These are phyloP conservation scores for Lophius piscatorius DNA, from an alignment of 2,113 vertebrate genomes.

Conservation along the genomic window DNA sequence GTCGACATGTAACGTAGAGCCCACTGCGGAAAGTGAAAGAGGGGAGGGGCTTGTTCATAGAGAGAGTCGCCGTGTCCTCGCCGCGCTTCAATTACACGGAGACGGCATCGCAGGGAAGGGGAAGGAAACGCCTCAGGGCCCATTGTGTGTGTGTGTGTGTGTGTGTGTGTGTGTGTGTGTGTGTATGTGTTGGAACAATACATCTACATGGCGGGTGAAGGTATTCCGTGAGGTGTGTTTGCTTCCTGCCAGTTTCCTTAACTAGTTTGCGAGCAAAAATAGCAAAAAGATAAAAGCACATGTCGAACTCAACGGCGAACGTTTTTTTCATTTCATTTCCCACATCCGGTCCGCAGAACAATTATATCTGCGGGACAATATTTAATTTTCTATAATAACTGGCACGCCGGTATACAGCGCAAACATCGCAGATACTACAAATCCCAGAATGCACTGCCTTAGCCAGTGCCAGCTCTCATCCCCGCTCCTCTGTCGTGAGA, in stretches of 20 bases:
- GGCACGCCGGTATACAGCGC: too few species aligned
- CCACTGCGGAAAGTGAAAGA: background rate
- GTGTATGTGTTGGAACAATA: constrained; percentile 1
- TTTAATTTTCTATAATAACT: too few species aligned
- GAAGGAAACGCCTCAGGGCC: constrained; percentile 71
- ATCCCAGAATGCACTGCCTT: too few species aligned
- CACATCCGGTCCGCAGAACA: too few species aligned
- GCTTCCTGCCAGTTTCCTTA: constrained; percentile 60
- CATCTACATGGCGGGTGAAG: constrained; percentile 26
- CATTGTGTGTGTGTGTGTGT: constrained; percentile 38
- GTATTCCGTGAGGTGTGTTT: constrained; percentile 27
- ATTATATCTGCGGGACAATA: too few species aligned
- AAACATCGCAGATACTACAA: too few species aligned
- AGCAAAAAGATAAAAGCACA: too few species aligned
- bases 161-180: constrained; percentile 16
- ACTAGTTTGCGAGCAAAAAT: too few species aligned
- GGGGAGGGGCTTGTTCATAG: constrained; percentile 9
- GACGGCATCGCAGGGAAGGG: constrained; percentile 48
- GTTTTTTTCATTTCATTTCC: too few species aligned
- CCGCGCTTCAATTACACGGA: constrained; percentile 47
- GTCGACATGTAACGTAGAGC: constrained; percentile 4
- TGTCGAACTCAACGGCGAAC: too few species aligned
- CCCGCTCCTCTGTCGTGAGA: too few species aligned
- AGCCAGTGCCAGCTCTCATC: too few species aligned
- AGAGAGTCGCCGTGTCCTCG: constrained; percentile 24